Base-by-base conservation (phyloP, 1,140 invertebrate species). In the Piezodorus guildinii region DNA sequence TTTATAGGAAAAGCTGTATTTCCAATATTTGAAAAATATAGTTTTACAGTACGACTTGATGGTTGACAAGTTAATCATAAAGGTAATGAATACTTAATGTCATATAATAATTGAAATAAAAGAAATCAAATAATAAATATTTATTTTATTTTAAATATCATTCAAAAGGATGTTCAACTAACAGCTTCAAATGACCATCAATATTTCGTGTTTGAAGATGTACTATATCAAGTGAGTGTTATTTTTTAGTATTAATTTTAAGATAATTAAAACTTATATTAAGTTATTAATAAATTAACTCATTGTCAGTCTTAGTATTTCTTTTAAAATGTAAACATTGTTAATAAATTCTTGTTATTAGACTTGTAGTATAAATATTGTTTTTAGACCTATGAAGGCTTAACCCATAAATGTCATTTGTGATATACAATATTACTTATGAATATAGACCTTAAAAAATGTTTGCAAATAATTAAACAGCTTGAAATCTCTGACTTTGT, bases 201-300 rank as follows among this genome's bases (percentile, higher is more conserved):
- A 72, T 96, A 97, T 74, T 98, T 98, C 77, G 93, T 98, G 0
- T 98, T 96, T 76, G 94, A 96, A 79, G 94, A 98, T 76, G 83
- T 94, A 45, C 77, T 97, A 0, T 95, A 96, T 75, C 93, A 96
- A 80, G 91, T 90, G 16, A 39, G 58, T 60, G 2, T 58, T 27
- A n/a, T 12, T 2, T 12, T 21, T 8, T 2, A 27, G 54, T 21
- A 34, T 27, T 27, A 8, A 52, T 21, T 52, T n/a, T 10, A 52
- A 52, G 49, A 39, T 39, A 10, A 12, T 6, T 4, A 10, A 10
- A 39, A 10, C 6, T 39, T 39, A 10, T 39, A 30, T n/a, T n/a
- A n/a, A n/a, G n/a, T n/a, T n/a, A n/a, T n/a, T n/a, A n/a, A n/a
- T n/a, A n/a, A n/a, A n/a, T n/a, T n/a, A n/a, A n/a, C n/a, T n/a